These are phyloP conservation scores for Deroplatys truncata DNA, from an alignment of 2,888 invertebrate species.

Conservation along the genomic window DNA sequence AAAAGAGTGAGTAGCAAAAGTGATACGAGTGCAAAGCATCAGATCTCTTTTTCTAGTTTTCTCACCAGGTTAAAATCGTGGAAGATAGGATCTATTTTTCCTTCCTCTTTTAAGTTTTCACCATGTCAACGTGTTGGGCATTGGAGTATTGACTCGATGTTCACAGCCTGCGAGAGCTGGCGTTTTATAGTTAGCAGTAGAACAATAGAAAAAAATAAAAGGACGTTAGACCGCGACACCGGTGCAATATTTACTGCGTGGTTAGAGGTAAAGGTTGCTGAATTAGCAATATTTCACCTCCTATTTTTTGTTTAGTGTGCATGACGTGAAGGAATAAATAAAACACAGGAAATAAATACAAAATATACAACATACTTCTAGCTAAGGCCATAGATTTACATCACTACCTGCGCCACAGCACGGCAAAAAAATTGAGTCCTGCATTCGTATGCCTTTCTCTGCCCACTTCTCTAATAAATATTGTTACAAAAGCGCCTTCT, in stretches of 20 bases:
- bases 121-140: background rate
- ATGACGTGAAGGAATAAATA: background rate
- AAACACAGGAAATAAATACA: too few relatives aligned
- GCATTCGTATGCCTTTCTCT: too few relatives aligned
- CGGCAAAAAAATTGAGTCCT: too few relatives aligned
- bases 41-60: too few relatives aligned
- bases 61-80: too few relatives aligned
- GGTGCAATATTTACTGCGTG: background rate
- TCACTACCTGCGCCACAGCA: too few relatives aligned
- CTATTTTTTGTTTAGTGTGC: background rate
- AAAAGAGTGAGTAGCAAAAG: too few relatives aligned
- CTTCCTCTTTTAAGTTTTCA: background rate
- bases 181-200: background rate
- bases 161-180: background rate
- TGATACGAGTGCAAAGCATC: too few relatives aligned
- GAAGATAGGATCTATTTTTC: background rate
- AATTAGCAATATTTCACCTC: background rate
- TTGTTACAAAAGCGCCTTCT: too few relatives aligned
- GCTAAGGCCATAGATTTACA: too few relatives aligned
- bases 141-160: background rate
- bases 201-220: background rate
- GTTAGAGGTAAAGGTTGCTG: background rate
- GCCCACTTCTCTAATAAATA: too few relatives aligned
- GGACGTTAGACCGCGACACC: background rate
- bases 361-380: too few relatives aligned